A percentile compares a stretch with the other conserved stretches of the same genome.
These are phyloP conservation scores for Pogonophryne albipinna DNA, from an alignment of 2,797 vertebrate genomes.

Conservation along the genomic window DNA sequence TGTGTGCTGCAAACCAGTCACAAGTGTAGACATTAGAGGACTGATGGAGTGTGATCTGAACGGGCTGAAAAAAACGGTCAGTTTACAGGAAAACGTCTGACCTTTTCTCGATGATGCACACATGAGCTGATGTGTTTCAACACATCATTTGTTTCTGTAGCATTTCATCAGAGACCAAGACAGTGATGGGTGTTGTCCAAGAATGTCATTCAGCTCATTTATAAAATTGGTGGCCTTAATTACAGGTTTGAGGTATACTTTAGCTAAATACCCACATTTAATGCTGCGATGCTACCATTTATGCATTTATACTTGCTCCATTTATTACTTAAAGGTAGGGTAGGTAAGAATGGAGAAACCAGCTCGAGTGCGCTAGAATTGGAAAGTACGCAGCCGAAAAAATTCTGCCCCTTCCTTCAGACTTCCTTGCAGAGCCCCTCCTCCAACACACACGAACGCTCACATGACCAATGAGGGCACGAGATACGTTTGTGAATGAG, in stretches of 20 bases:
- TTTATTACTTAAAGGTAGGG: too few relatives aligned
- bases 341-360: too few relatives aligned
- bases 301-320: neutral
- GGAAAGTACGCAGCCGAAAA: too few relatives aligned
- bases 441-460: too few relatives aligned
- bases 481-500: too few relatives aligned
- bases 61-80: constrained; percentile 35
- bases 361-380: too few relatives aligned
- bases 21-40: neutral
- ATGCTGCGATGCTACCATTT: neutral
- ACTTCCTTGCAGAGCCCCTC: too few relatives aligned
- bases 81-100: constrained; percentile 33
- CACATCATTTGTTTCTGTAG: constrained; percentile 3
- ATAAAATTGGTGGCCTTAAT: neutral
- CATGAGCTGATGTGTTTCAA: neutral
- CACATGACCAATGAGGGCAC: too few relatives aligned
- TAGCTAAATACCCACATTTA: neutral
- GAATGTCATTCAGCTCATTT: neutral
- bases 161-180: neutral
- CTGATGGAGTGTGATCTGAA: constrained; percentile 25
- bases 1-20: constrained; percentile 14
- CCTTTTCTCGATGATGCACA: constrained; percentile 33
- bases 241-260: neutral
- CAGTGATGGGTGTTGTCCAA: neutral
- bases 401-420: too few relatives aligned